Evolutionary conservation across 2,797 vertebrate species (phyloP).

Genomic region (Cyprinella venusta): DNA sequence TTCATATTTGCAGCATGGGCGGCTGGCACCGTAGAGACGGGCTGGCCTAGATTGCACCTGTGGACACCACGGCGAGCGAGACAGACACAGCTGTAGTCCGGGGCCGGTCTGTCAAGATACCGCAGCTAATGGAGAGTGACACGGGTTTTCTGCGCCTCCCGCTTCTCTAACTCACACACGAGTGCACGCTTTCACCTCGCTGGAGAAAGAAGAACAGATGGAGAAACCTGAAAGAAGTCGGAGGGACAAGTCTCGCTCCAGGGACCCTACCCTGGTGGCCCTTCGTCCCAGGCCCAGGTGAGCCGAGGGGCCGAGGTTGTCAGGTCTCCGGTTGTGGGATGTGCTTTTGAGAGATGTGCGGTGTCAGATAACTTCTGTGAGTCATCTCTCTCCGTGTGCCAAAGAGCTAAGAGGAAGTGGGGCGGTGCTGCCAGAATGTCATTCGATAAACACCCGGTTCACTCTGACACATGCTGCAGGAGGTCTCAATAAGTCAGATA

Average conservation of each 20-base stretch:
- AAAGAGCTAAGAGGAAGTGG: conserved; percentile 17
- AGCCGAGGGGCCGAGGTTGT: conserved; percentile 46
- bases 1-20: conserved; percentile 56
- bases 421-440: conserved; percentile 19
- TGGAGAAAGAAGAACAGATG: conserved; percentile 28
- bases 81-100: conserved; percentile 54
- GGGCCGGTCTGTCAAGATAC: conserved; percentile 52
- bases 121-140: conserved; percentile 57
- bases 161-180: neutral
- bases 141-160: conserved; percentile 31
- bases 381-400: conserved; percentile 40
- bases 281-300: conserved; percentile 41
- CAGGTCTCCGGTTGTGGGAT: conserved; percentile 8
- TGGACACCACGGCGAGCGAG: conserved; percentile 34
- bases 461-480: conserved; percentile 30
- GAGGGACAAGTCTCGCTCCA: conserved; percentile 33
- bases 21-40: conserved; percentile 52
- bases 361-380: conserved; percentile 51
- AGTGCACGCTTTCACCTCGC: conserved; percentile 31
- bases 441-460: conserved; percentile 17
- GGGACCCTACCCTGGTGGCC: neutral
- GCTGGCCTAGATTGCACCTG: conserved; percentile 60
- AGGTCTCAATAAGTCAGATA: conserved; percentile 36
- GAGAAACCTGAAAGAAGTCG: conserved; percentile 28
- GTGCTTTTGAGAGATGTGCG: conserved; percentile 36